Evolutionary conservation across 2,797 vertebrate genomes (phyloP).

Genomic region (Pitangus sulphuratus): DNA sequence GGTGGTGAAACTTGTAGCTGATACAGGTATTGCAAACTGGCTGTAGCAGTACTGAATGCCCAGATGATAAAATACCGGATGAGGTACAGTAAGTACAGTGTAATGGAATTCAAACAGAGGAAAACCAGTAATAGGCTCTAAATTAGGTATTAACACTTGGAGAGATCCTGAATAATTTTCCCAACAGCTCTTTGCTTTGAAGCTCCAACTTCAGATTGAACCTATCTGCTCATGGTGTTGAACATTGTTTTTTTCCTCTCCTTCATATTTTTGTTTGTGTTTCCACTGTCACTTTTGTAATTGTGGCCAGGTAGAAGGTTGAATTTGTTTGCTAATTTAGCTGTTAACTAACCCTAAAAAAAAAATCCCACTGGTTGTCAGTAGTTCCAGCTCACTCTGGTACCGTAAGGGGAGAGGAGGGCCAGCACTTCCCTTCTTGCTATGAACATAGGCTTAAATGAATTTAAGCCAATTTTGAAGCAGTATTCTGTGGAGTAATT

Average conservation of each 20-base stretch:
- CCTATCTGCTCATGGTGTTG: neutral
- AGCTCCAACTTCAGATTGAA: neutral
- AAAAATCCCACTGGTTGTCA: neutral
- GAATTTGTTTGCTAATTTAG: neutral
- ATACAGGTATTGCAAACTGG: neutral
- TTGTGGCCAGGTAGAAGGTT: neutral
- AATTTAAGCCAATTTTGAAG: neutral
- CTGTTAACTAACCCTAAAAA: neutral
- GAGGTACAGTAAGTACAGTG: neutral
- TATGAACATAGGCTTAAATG: neutral
- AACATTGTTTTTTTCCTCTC: neutral
- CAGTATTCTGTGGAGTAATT: neutral
- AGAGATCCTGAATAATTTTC: neutral
- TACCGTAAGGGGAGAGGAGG: neutral
- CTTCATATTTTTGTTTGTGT: neutral
- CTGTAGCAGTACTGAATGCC: neutral
- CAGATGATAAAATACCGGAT: neutral
- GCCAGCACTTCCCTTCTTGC: neutral
- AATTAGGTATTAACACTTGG: neutral
- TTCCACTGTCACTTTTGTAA: neutral
- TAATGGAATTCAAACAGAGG: conserved; percentile 8
- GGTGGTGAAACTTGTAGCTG: neutral
- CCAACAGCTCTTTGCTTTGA: neutral
- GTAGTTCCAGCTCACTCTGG: neutral
- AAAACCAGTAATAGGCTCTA: neutral